These are phyloP conservation scores for Clanis bilineata DNA, from an alignment of 2,888 invertebrate species.

Conservation along the genomic window DNA sequence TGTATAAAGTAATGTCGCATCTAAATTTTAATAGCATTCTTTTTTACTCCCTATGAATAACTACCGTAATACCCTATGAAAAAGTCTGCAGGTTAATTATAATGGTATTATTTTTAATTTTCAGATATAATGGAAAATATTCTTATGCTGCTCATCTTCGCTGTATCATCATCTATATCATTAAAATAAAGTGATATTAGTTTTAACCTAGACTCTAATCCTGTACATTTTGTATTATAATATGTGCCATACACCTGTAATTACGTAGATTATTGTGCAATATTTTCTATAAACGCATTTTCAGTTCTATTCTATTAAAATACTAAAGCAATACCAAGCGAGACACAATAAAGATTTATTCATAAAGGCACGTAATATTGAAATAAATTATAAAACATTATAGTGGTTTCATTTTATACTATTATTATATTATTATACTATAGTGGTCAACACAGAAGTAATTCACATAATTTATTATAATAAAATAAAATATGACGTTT, in stretches of 20 bases:
- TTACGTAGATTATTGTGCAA: constrained; percentile 70
- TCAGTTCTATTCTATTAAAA: constrained; percentile 57
- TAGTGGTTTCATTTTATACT: constrained; percentile 12
- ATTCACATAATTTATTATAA: too few relatives aligned
- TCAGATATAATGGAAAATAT: constrained; percentile 58
- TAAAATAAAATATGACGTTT: too few relatives aligned
- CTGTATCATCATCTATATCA: constrained; percentile 70
- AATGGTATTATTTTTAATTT: constrained; percentile 27
- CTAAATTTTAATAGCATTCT: too few relatives aligned
- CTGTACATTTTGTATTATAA: constrained; percentile 81
- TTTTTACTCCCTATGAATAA: too few relatives aligned
- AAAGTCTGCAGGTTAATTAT: background rate
- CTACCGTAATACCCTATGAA: background rate
- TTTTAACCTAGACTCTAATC: constrained; percentile 66
- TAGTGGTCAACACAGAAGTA: too few relatives aligned
- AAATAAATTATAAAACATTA: constrained; percentile 41
- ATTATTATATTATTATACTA: too few relatives aligned
- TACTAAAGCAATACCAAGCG: constrained; percentile 68
- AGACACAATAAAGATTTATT: constrained; percentile 71
- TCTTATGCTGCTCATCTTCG: constrained; percentile 54
- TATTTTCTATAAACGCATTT: constrained; percentile 69
- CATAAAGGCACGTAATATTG: constrained; percentile 70
- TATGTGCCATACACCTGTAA: constrained; percentile 77
- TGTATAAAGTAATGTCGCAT: too few relatives aligned
- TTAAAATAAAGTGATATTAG: constrained; percentile 80